Conservation (phyloP, 2,113 vertebrate genomes). For the Anser cygnoides region DNA sequence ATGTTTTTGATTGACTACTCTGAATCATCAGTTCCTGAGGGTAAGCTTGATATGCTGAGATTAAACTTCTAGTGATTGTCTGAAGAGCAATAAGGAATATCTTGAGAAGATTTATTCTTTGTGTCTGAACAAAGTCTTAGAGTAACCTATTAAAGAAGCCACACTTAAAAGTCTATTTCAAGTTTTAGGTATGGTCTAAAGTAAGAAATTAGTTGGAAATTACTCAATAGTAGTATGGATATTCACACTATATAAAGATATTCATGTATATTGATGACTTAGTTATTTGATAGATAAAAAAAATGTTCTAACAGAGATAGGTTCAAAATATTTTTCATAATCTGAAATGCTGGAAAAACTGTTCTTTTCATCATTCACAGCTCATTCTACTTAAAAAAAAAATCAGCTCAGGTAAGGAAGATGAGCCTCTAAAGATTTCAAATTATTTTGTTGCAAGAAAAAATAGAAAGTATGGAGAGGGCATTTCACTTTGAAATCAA, state of each 20-base stretch:
- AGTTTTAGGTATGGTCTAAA: not conserved
- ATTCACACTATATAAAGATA: not conserved
- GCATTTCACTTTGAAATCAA: not conserved
- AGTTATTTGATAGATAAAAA: not conserved
- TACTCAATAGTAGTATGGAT: not conserved
- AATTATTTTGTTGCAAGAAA: not conserved
- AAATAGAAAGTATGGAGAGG: not conserved
- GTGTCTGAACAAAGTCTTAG: not conserved
- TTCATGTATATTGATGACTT: not conserved
- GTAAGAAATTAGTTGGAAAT: not conserved
- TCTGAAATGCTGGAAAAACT: not conserved
- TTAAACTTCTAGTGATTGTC: not conserved
- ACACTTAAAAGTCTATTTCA: not conserved
- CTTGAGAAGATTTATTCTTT: not conserved
- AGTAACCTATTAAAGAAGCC: not conserved
- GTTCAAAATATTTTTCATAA: not conserved
- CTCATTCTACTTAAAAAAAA: not conserved
- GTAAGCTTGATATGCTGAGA: not conserved
- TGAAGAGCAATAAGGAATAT: not conserved
- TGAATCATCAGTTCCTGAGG: slow-evolving; percentile 19
- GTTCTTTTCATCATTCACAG: not conserved
- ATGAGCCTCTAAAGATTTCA: not conserved
- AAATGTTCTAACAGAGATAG: not conserved
- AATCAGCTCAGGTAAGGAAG: not conserved
- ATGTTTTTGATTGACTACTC: not conserved